A percentile compares a stretch with the other conserved stretches of the same genome.
Evolutionary conservation across 2,113 vertebrate species (phyloP).

Genomic region (Cygnus buccinator): DNA sequence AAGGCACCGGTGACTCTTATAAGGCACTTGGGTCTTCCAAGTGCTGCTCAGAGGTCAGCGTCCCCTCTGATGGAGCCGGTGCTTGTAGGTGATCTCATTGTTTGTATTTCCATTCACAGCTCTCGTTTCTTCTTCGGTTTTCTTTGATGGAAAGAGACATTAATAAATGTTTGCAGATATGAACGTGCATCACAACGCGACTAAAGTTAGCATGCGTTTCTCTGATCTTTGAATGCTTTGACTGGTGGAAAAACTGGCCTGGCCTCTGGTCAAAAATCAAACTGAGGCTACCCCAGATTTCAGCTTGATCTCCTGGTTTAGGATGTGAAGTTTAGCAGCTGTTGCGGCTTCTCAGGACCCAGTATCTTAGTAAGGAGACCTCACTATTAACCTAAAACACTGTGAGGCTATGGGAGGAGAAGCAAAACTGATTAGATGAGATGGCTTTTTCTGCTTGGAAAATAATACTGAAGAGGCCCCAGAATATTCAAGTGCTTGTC

Average conservation of each 20-base stretch:
- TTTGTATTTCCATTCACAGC: background rate
- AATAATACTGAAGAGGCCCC: background rate
- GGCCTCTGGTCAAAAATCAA: background rate
- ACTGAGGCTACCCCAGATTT: background rate
- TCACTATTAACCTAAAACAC: background rate
- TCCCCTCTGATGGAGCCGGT: background rate
- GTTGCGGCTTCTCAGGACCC: background rate
- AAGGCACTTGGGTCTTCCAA: background rate
- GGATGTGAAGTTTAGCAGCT: background rate
- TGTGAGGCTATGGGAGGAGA: background rate
- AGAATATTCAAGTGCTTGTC: background rate
- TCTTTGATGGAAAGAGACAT: background rate
- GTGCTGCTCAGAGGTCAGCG: background rate
- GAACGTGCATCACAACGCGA: background rate
- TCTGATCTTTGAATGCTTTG: background rate
- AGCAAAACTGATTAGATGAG: background rate
- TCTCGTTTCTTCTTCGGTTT: constrained; percentile 3
- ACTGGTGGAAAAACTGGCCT: background rate
- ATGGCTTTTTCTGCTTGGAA: background rate
- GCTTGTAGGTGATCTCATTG: constrained; percentile 9
- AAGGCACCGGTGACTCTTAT: background rate
- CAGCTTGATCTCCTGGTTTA: background rate
- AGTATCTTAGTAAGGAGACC: background rate
- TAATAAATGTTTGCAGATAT: constrained; percentile 34
- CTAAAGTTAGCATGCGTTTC: background rate